Percentiles rank a stretch among this genome's conserved stretches.
These are phyloP conservation scores for Nyleta sp. DNA, from an alignment of 2,888 invertebrate species.

Conservation along the genomic window DNA sequence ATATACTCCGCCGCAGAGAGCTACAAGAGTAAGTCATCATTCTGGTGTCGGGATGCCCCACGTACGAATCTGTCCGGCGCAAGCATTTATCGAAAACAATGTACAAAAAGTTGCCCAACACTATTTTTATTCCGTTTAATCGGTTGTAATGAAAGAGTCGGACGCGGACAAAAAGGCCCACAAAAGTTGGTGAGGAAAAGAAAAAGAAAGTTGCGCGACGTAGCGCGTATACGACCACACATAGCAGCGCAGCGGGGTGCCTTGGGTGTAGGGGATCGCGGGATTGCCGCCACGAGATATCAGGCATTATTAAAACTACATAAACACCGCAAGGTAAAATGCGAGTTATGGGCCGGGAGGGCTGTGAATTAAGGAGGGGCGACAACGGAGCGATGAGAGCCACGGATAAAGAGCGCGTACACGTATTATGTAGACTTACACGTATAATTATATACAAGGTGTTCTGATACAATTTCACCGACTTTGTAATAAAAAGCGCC, in stretches of 20 bases:
- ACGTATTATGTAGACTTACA: slow-evolving; percentile 58
- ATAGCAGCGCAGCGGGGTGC: slow-evolving; percentile 69
- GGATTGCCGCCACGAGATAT: slow-evolving; percentile 75
- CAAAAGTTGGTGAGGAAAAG: slow-evolving; percentile 57
- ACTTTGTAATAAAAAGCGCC: slow-evolving; percentile 40
- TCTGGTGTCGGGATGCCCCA: not conserved
- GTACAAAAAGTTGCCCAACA: slow-evolving; percentile 26
- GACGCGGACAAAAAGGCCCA: slow-evolving; percentile 40
- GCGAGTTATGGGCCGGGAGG: slow-evolving; percentile 77
- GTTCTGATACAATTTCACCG: slow-evolving; percentile 53
- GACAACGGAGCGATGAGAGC: slow-evolving; percentile 74
- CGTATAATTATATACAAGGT: slow-evolving; percentile 56
- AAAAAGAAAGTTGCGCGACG: slow-evolving; percentile 60
- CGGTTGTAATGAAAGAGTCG: slow-evolving; percentile 56
- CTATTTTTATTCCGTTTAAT: slow-evolving; percentile 51
- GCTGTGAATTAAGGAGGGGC: slow-evolving; percentile 79
- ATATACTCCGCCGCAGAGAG: no score
- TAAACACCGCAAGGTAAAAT: slow-evolving; percentile 79
- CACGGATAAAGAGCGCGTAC: slow-evolving; percentile 72
- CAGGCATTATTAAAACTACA: slow-evolving; percentile 82
- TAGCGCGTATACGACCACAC: slow-evolving; percentile 68
- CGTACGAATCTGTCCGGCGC: not conserved
- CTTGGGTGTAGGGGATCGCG: slow-evolving; percentile 69
- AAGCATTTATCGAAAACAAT: slow-evolving; percentile 34
- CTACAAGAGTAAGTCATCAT: slow-evolving; percentile 19